Evolutionary conservation across 2,888 invertebrate species (phyloP), one percentile per base, ranked within the genome.

Genomic region (Eupithecia dodoneata): DNA sequence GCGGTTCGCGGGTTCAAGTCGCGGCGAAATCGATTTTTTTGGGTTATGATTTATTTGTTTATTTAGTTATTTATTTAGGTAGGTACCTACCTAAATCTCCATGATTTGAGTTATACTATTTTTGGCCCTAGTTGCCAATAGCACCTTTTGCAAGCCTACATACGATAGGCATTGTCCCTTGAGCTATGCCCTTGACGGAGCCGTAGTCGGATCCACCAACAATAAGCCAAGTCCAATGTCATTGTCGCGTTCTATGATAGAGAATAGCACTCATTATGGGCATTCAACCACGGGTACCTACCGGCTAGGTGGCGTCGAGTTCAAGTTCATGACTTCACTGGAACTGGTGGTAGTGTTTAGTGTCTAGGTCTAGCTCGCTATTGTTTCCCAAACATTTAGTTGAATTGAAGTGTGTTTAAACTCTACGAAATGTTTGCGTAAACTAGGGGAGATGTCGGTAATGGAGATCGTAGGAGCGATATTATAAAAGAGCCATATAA

Each of bases 321-420:
- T 69, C 67, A 69, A 69, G 72, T 75, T 75, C 77, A 75, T 52
- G 73, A 66, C 70, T 70, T 63, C 63, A 70, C 65, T 41, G 42
- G 18, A 45, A 52, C 15, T 6, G 15, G 15, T 44, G 15, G 42
- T 73, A 55, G 13, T 49, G 59, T 63, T 63, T 44, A 42, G 3
- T 45, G 45, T 4, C 63, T 12, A 30, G 10, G 3, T 3, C 4
- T 18, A 59, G 18, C 59, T 59, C 9, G n/a, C 30, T 12, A 30
- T 63, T 63, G 63, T 63, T 30, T 30, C 18, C 10, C n/a, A 30
- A 63, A 30, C 59, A 30, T 63, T 59, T 7, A 4, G 63, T 12
- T 10, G 30, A 12, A 63, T 12, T 10, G 30, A 12, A 63, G 10
- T 59, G 12, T 63, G 55, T 30, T 12, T 12, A 63, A 47, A 18